Conservation (phyloP, 2,797 vertebrate species). For the Tauraco hartlaubi region DNA sequence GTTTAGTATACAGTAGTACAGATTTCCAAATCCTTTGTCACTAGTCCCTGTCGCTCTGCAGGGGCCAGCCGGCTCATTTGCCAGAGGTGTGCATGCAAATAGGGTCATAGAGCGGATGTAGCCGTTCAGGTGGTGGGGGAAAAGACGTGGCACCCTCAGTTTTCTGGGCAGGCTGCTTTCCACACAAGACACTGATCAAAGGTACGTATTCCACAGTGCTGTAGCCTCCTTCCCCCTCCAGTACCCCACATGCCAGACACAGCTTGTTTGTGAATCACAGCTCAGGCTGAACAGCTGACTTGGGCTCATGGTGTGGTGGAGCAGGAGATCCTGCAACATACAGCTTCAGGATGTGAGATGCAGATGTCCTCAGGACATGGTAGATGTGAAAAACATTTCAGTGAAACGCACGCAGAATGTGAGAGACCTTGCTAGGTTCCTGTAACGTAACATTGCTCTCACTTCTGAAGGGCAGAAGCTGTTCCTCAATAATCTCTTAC, state of each 20-base stretch:
- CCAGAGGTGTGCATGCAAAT: not conserved
- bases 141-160: not conserved
- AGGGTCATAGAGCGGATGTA: accelerated
- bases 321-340: not conserved
- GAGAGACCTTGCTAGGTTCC: not conserved
- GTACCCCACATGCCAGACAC: not conserved
- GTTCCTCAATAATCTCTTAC: not conserved
- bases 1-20: not conserved
- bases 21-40: not conserved
- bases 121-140: not conserved
- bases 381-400: not conserved
- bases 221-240: not conserved
- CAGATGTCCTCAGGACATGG: not conserved
- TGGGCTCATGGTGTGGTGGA: not conserved
- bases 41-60: not conserved
- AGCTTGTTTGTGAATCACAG: not conserved
- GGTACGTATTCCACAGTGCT: not conserved
- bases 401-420: not conserved
- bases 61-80: not conserved
- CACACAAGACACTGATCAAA: not conserved
- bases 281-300: not conserved
- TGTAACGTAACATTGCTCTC: not conserved
- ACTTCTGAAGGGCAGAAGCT: not conserved
- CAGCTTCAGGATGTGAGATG: not conserved
- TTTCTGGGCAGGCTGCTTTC: not conserved